phyloP scores from a whole-genome alignment of 2,113 vertebrate genomes.

The Hemibagrus wyckioides region DNA sequence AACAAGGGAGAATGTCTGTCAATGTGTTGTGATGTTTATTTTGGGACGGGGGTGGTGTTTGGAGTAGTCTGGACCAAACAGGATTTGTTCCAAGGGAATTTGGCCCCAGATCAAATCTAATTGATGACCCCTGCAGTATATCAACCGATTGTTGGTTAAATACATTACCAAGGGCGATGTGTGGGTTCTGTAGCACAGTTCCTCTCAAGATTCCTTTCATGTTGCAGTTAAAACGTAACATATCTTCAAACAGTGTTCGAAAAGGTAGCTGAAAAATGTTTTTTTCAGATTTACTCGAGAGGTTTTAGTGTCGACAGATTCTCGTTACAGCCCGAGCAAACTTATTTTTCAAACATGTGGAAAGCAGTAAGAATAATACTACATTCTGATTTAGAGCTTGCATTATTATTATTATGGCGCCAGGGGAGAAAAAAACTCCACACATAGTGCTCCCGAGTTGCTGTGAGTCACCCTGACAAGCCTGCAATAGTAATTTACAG shows the following conservation, averaged over 20 bases:
- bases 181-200: neutral
- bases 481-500: slow-evolving; percentile 15
- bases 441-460: neutral
- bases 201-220: neutral
- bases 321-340: neutral
- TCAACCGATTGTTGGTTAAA: neutral
- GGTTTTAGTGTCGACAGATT: neutral
- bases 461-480: slow-evolving; percentile 12
- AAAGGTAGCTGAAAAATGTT: neutral
- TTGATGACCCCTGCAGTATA: slow-evolving; percentile 7
- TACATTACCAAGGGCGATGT: neutral
- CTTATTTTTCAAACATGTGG: neutral
- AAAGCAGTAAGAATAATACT: slow-evolving; percentile 9
- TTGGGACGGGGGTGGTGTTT: neutral
- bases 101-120: slow-evolving; percentile 6
- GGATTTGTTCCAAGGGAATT: neutral
- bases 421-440: neutral
- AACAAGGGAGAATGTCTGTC: neutral
- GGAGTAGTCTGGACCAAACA: neutral
- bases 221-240: neutral
- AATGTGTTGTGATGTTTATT: neutral
- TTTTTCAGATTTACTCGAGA: neutral
- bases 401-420: neutral
- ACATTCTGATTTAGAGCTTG: neutral
- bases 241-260: neutral